Percentiles rank a stretch among this genome's conserved stretches.
These are phyloP conservation scores for Prenolepis imparis DNA, from an alignment of 2,888 invertebrate species.

Conservation along the genomic window DNA sequence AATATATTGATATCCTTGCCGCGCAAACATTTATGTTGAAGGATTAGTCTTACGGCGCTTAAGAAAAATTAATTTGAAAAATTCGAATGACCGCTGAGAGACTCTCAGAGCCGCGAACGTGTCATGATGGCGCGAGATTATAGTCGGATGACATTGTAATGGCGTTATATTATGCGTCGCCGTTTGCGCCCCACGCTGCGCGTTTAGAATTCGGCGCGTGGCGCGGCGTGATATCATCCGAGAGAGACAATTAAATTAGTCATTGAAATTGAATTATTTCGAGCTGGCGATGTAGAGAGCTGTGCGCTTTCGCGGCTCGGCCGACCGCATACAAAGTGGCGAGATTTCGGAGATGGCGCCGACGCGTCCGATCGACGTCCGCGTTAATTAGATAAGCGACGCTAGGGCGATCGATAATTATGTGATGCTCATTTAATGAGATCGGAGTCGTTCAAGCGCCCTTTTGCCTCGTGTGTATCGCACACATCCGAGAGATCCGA, in stretches of 20 bases:
- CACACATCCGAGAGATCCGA: background rate
- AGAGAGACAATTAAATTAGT: slow-evolving; percentile 80
- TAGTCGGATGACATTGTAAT: slow-evolving; percentile 22
- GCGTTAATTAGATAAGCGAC: slow-evolving; percentile 78
- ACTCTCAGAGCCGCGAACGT: slow-evolving; percentile 11
- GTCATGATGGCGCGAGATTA: slow-evolving; percentile 17
- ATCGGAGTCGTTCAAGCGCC: slow-evolving; percentile 63
- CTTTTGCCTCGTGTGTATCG: slow-evolving; percentile 53
- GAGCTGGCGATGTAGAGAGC: slow-evolving; percentile 71
- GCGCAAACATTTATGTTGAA: background rate
- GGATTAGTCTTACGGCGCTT: background rate
- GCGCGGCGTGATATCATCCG: slow-evolving; percentile 77
- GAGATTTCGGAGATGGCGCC: slow-evolving; percentile 58
- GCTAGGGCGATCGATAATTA: slow-evolving; percentile 73
- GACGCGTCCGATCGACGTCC: slow-evolving; percentile 49
- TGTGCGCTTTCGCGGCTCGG: slow-evolving; percentile 10
- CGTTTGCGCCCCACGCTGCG: slow-evolving; percentile 9
- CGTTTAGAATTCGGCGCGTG: slow-evolving; percentile 73
- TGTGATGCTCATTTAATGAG: slow-evolving; percentile 69
- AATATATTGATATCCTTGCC: background rate
- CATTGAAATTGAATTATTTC: slow-evolving; percentile 83
- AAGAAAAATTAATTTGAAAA: background rate
- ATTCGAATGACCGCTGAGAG: slow-evolving; percentile 13
- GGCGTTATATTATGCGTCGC: slow-evolving; percentile 41
- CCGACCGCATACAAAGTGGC: slow-evolving; percentile 78